phyloP scores from a whole-genome alignment of 2,888 invertebrate species.

The Hyles lineata region DNA sequence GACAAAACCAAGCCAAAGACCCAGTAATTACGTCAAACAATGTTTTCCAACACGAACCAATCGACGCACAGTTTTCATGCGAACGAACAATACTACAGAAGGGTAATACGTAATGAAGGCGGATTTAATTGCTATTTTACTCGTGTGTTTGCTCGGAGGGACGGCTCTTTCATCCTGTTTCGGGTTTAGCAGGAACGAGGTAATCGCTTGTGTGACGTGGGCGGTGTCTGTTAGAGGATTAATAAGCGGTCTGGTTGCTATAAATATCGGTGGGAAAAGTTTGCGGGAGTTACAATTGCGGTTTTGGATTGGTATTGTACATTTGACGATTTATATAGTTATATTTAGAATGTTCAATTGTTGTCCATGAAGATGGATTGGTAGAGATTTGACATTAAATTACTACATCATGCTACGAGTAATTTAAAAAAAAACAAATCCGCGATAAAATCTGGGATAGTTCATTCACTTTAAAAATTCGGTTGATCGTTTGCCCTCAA shows the following conservation, averaged over 20 bases:
- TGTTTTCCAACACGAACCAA: background rate
- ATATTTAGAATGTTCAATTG: too few relatives aligned
- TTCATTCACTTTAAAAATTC: too few relatives aligned
- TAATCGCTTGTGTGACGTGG: conserved; percentile 31
- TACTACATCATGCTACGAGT: too few relatives aligned
- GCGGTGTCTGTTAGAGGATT: conserved; percentile 36
- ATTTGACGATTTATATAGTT: too few relatives aligned
- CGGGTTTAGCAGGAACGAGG: conserved; percentile 35
- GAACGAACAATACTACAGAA: conserved; percentile 49
- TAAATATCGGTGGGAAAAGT: conserved; percentile 7
- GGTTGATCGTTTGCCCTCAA: too few relatives aligned
- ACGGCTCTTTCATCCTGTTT: conserved; percentile 44
- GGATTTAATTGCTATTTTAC: conserved; percentile 79
- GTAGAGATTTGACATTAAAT: too few relatives aligned
- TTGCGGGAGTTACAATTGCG: background rate
- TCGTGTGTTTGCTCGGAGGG: conserved; percentile 49
- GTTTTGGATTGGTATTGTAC: background rate
- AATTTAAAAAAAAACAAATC: too few relatives aligned
- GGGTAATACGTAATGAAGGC: conserved; percentile 71
- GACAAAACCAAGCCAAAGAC: background rate
- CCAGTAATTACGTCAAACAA: background rate
- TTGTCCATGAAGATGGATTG: too few relatives aligned
- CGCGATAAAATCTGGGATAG: too few relatives aligned
- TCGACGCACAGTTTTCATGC: conserved; percentile 52
- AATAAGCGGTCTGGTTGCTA: conserved; percentile 41